These are phyloP conservation scores for Himalopsyche japonica DNA, from an alignment of 2,888 invertebrate genomes.

Conservation along the genomic window DNA sequence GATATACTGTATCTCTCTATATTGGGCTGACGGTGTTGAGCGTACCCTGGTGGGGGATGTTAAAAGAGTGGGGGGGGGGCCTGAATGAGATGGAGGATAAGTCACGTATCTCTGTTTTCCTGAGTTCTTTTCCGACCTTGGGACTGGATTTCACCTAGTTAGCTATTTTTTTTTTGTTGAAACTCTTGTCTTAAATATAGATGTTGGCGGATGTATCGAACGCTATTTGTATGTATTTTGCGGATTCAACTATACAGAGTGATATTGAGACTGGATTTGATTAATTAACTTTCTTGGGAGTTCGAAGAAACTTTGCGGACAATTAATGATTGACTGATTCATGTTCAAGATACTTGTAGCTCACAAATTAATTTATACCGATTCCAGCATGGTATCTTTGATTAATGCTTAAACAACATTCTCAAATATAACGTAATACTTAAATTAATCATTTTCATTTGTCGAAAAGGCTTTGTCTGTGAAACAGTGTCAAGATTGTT, in stretches of 20 bases:
- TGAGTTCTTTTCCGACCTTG: conserved; percentile 24
- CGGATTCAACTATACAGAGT: too few relatives aligned
- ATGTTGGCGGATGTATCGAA: not conserved
- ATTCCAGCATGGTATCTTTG: not conserved
- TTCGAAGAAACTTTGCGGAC: not conserved
- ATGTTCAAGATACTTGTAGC: not conserved
- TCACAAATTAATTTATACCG: not conserved
- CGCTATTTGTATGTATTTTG: not conserved
- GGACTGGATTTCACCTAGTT: conserved; percentile 15
- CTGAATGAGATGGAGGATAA: conserved; percentile 12
- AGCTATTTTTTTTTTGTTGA: not conserved
- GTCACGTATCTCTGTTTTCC: conserved; percentile 5
- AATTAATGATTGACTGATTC: not conserved
- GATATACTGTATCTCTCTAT: conserved; percentile 18
- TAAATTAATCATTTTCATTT: not conserved
- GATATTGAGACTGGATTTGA: not conserved
- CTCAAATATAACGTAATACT: not conserved
- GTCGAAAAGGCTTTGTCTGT: not conserved
- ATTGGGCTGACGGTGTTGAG: conserved; percentile 16
- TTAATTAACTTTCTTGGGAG: not conserved
- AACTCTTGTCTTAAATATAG: not conserved
- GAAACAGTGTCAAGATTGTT: too few relatives aligned
- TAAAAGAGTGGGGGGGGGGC: not conserved
- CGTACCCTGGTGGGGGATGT: not conserved
- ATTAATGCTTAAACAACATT: not conserved